Evolutionary conservation across 2,797 vertebrate genomes (phyloP).

Genomic region (Ptychobarbus kaznakovi): DNA sequence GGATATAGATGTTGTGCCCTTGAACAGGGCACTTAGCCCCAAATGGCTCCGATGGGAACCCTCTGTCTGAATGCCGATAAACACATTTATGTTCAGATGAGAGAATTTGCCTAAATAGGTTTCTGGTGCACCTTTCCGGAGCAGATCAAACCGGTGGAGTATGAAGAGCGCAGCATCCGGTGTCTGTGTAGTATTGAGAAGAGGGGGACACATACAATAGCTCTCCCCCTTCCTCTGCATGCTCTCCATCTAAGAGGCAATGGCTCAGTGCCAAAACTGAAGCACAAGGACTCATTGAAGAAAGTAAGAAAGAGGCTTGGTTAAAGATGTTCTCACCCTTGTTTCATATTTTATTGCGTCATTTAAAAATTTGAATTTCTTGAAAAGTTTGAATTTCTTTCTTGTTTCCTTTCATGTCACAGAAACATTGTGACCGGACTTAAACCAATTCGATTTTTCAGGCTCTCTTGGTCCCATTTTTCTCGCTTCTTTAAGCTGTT

Average conservation of each 20-base stretch:
- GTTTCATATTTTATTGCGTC: constrained; percentile 61
- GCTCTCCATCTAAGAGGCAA: constrained; percentile 74
- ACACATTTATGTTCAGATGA: constrained; percentile 39
- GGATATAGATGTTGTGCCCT: constrained; percentile 18
- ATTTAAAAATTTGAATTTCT: constrained; percentile 39
- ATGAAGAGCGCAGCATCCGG: constrained; percentile 61
- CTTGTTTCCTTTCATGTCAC: neutral
- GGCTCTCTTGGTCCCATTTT: constrained; percentile 11
- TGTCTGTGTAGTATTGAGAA: constrained; percentile 75
- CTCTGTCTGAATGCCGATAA: constrained; percentile 27
- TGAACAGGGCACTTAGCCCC: constrained; percentile 26
- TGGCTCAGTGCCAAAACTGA: constrained; percentile 78
- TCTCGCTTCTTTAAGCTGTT: neutral
- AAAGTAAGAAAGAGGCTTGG: constrained; percentile 77
- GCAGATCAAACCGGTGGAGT: constrained; percentile 61
- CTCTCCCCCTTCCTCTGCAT: constrained; percentile 73
- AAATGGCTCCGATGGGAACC: constrained; percentile 29
- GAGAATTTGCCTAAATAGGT: constrained; percentile 20
- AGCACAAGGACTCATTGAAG: constrained; percentile 84
- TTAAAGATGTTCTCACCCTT: constrained; percentile 72
- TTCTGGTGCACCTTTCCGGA: constrained; percentile 15
- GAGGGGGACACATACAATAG: constrained; percentile 78
- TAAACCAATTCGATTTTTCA: neutral
- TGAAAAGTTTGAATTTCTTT: constrained; percentile 57
- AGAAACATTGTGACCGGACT: constrained; percentile 52